Percentiles rank a stretch among this genome's conserved stretches.
Conservation (phyloP, 1,140 invertebrate genomes). For the Anastatus disparis region DNA sequence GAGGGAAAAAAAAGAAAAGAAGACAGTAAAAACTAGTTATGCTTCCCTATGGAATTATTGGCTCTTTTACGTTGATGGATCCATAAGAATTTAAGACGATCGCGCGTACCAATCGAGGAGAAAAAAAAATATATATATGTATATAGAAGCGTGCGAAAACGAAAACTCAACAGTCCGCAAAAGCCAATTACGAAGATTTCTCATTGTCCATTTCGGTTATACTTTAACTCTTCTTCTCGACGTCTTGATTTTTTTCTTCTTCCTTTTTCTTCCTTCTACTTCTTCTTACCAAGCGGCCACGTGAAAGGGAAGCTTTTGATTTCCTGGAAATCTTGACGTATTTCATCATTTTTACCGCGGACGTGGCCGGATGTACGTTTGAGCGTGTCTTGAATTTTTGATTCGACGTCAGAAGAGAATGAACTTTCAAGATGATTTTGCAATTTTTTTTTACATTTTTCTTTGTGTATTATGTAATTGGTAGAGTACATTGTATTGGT, state of each 20-base stretch:
- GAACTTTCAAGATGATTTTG: neutral
- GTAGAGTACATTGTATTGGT: no score
- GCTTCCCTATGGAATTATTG: constrained; percentile 21
- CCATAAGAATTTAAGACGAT: constrained; percentile 19
- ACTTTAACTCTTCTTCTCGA: neutral
- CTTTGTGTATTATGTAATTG: no score
- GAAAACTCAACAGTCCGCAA: no score
- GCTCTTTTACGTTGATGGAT: constrained; percentile 26
- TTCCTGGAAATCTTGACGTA: neutral
- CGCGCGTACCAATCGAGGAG: constrained; percentile 15
- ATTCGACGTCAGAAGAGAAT: no score
- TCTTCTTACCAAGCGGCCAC: neutral
- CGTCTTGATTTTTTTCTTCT: neutral
- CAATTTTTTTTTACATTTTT: no score
- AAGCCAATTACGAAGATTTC: neutral
- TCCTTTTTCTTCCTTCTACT: neutral
- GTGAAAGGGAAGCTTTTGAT: constrained; percentile 5
- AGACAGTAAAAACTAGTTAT: constrained; percentile 22
- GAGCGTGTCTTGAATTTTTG: neutral
- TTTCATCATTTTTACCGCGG: constrained; percentile 17
- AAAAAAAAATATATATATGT: neutral
- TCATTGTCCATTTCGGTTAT: neutral
- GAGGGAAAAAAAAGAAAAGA: neutral
- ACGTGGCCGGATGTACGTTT: neutral
- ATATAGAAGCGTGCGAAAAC: no score